Conservation (phyloP, 2,113 vertebrate species). For the Ranitomeya imitator region DNA sequence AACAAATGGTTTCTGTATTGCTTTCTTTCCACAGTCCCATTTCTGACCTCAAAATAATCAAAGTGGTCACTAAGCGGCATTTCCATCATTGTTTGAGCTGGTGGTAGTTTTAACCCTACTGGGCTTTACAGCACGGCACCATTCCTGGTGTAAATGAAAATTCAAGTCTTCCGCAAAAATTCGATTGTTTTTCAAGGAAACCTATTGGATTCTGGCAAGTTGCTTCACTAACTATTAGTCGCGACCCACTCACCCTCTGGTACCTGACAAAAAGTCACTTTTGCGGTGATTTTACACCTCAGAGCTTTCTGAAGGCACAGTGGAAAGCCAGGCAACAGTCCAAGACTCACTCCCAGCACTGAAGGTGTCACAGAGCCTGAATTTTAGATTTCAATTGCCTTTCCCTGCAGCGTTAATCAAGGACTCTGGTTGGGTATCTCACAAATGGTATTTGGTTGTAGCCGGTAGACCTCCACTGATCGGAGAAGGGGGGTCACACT, state of each 20-base stretch:
- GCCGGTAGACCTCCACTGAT: background rate
- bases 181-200: too few relatives aligned
- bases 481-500: background rate
- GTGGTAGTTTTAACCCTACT: too few relatives aligned
- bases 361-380: slow-evolving; percentile 9
- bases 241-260: background rate
- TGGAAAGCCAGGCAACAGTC: background rate
- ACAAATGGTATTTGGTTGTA: slow-evolving; percentile 1
- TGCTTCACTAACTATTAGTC: background rate
- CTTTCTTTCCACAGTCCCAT: too few relatives aligned
- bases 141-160: too few relatives aligned
- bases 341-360: background rate
- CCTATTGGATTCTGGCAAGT: background rate
- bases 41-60: too few relatives aligned
- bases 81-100: too few relatives aligned
- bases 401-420: background rate
- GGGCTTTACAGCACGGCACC: too few relatives aligned
- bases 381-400: background rate
- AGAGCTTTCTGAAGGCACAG: background rate
- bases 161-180: too few relatives aligned
- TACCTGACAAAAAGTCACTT: background rate
- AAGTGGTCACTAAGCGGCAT: too few relatives aligned
- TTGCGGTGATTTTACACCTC: background rate
- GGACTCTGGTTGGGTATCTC: background rate
- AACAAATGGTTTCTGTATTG: too few relatives aligned